Conservation (phyloP, 2,113 vertebrate species). For the Stegastes partitus region DNA sequence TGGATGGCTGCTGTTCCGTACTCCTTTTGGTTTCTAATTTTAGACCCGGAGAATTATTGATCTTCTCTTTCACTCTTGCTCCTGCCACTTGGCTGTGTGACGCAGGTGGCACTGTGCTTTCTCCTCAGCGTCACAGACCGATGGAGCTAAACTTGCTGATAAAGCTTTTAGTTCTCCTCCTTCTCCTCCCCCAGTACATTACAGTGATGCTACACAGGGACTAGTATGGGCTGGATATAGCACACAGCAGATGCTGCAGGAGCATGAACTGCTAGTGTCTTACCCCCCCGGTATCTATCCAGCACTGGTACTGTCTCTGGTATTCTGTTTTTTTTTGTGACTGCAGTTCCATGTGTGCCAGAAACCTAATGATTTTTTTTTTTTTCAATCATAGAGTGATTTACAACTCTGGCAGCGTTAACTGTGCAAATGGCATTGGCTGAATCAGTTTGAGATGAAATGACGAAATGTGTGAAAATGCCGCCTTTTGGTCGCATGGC, state of each 20-base stretch:
- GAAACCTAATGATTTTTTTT: slow-evolving; percentile 12
- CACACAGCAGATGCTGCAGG: slow-evolving; percentile 10
- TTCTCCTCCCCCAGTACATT: slow-evolving; percentile 1
- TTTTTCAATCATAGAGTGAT: slow-evolving; percentile 26
- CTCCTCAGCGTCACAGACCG: slow-evolving; percentile 21
- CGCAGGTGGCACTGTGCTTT: not conserved
- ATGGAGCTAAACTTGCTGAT: slow-evolving; percentile 34
- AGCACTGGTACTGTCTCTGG: slow-evolving; percentile 1
- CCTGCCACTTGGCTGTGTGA: slow-evolving; percentile 28
- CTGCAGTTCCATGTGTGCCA: slow-evolving; percentile 9
- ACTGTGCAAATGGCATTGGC: not conserved
- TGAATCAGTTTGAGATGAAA: not conserved
- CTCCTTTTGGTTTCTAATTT: slow-evolving; percentile 10
- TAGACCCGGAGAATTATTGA: not conserved
- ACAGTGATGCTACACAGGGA: slow-evolving; percentile 23
- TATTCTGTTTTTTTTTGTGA: not conserved
- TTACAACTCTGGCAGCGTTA: not conserved
- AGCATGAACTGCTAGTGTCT: not conserved
- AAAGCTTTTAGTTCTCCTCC: slow-evolving; percentile 35
- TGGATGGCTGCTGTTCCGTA: not conserved
- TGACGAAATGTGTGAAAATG: not conserved
- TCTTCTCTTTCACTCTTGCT: slow-evolving; percentile 10
- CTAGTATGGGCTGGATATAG: not conserved
- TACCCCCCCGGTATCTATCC: not conserved
- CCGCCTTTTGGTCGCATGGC: not conserved